Evolutionary conservation across 92 coral and sea anemone genomes (phyloP).

Genomic region (Porites divaricata): DNA sequence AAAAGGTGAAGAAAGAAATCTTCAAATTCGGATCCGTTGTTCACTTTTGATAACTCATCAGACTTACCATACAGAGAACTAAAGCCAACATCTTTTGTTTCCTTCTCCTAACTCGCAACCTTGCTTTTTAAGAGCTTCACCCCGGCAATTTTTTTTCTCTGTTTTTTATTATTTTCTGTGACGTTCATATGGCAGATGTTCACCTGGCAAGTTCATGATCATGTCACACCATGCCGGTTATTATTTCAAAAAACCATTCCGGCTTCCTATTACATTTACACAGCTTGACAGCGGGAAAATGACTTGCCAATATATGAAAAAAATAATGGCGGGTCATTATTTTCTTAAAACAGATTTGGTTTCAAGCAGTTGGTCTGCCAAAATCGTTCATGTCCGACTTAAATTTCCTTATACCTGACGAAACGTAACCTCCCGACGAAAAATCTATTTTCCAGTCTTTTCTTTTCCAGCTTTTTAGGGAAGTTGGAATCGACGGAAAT

Average conservation of each 20-base stretch:
- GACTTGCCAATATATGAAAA: background rate
- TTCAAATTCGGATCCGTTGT: background rate
- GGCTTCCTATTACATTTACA: slow-evolving; percentile 14
- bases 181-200: background rate
- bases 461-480: no score
- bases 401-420: no score
- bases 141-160: background rate
- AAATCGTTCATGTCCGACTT: no score
- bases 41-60: background rate
- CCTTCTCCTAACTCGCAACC: background rate
- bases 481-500: no score
- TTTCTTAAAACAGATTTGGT: background rate
- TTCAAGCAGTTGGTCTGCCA: background rate
- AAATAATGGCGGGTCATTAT: background rate
- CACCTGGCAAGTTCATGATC: background rate
- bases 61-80: slow-evolving; percentile 23
- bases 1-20: background rate
- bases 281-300: slow-evolving; percentile 9
- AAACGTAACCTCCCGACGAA: no score
- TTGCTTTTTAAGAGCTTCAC: background rate
- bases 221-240: background rate
- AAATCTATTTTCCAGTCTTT: no score
- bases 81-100: background rate
- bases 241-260: background rate
- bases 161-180: background rate